These are phyloP conservation scores for Sebastes kiyomatsui DNA, from an alignment of 2,797 vertebrate genomes.

Conservation along the genomic window DNA sequence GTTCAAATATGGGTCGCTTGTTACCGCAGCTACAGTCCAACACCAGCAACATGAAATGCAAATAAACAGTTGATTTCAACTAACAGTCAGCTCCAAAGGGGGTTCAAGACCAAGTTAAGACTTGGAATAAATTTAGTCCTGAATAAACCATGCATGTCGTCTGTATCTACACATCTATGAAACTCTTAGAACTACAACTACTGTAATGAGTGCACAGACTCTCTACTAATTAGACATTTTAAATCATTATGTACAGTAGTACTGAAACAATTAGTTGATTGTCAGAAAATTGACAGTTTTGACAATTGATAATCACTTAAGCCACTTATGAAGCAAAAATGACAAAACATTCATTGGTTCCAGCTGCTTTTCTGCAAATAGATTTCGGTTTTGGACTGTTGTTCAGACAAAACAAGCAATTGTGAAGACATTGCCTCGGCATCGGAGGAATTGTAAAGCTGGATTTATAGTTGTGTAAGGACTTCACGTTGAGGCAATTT, in stretches of 20 bases:
- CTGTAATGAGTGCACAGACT: neutral
- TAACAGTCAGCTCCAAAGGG: neutral
- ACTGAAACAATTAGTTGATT: neutral
- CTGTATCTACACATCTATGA: neutral
- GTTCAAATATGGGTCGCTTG: neutral
- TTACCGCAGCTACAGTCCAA: neutral
- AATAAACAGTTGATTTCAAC: neutral
- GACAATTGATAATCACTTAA: neutral
- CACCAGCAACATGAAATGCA: neutral
- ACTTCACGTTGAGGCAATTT: too few relatives aligned
- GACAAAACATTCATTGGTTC: neutral
- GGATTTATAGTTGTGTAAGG: neutral
- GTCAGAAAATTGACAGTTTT: neutral
- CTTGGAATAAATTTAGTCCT: neutral
- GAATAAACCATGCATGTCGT: neutral
- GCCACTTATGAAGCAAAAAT: neutral
- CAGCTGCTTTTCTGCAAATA: neutral
- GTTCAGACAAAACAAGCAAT: neutral
- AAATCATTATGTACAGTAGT: neutral
- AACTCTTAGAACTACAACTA: neutral
- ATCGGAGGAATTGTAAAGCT: neutral
- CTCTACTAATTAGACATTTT: neutral
- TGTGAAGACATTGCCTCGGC: neutral
- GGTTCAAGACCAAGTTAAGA: neutral
- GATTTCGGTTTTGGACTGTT: neutral